A percentile compares a stretch with the other conserved stretches of the same genome.
Evolutionary conservation across 2,888 invertebrate species (phyloP).

Genomic region (Xestia ashworthii): DNA sequence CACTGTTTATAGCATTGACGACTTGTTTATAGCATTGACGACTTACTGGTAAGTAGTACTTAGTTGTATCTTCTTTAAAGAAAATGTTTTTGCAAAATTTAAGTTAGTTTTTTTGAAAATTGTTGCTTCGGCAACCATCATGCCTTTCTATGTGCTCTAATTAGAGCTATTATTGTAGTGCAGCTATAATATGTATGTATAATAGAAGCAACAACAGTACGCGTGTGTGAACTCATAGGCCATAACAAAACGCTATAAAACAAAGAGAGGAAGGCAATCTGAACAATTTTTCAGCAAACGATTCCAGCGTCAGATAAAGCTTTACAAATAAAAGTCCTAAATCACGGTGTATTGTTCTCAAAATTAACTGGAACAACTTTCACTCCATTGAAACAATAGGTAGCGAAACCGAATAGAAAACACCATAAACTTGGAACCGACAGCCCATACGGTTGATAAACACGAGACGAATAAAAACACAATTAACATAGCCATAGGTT

Average conservation of each 20-base stretch:
- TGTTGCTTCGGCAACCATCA: neutral
- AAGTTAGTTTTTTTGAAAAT: neutral
- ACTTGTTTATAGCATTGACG: neutral
- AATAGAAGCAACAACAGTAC: conserved; percentile 2
- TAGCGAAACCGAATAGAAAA: conserved; percentile 60
- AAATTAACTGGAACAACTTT: conserved; percentile 64
- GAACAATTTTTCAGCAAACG: conserved; percentile 43
- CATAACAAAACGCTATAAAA: conserved; percentile 27
- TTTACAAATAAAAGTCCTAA: conserved; percentile 46
- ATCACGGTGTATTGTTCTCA: conserved; percentile 59
- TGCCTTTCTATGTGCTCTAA: conserved; percentile 10
- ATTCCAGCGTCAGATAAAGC: conserved; percentile 39
- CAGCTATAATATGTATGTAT: neutral
- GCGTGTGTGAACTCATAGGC: conserved; percentile 2
- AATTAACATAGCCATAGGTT: conserved; percentile 29
- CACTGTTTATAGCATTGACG: neutral
- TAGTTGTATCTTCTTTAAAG: neutral
- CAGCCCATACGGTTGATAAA: conserved; percentile 40
- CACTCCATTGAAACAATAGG: conserved; percentile 63
- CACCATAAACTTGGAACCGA: conserved; percentile 39
- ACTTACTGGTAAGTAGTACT: no score
- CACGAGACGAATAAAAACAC: conserved; percentile 27
- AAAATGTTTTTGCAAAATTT: neutral
- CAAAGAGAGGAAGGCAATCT: conserved; percentile 41
- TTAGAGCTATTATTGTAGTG: conserved; percentile 25